Evolutionary conservation across 2,797 vertebrate genomes (phyloP), one percentile per base, ranked within the genome.

Genomic region (Hippocampus kuda): DNA sequence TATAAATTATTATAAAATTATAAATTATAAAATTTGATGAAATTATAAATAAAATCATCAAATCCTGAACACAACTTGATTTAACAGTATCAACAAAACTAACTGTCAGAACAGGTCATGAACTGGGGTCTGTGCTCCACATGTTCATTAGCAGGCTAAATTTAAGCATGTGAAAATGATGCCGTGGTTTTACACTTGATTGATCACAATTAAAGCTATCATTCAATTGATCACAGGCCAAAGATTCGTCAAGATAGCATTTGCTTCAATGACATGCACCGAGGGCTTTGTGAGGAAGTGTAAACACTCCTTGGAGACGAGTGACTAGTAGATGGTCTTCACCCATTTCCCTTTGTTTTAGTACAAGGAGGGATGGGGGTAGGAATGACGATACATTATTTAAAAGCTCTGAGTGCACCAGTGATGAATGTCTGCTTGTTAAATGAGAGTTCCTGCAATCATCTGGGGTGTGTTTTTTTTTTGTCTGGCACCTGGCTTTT

Each of bases 311-410:
- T 59, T 59, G 16, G 56, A 61, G 30, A 61, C 30, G 16, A 20
- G 27, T 34, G 57, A 63, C 38, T 2, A 44, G 62, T 34, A 18
- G 12, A 26, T 64, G n/a, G n/a, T 8, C 38, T 42, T 64, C 41
- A 42, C 38, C 41, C 68, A 22, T n/a, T 1, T 70, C 46, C 51
- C 26, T 79, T 81, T 83, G 77, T 81, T 84, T 83, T 74, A 67
- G 64, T 16, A 27, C 12, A 48, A 48, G 46, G 34, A 67, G 60
- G 72, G 68, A 76, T 49, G 74, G 64, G 11, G 73, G 53, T 69
- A 70, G 73, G 63, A 68, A 68, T 74, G 77, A 81, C n/a, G 26
- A 82, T 88, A 72, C 71, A 88, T 88, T 85, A 87, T 88, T 87
- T 76, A 88, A 83, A 82, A 77, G 81, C 71, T 68, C 41, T 1